Base-by-base conservation (phyloP, 2,888 invertebrate species). In the Pandemis cinnamomeana region DNA sequence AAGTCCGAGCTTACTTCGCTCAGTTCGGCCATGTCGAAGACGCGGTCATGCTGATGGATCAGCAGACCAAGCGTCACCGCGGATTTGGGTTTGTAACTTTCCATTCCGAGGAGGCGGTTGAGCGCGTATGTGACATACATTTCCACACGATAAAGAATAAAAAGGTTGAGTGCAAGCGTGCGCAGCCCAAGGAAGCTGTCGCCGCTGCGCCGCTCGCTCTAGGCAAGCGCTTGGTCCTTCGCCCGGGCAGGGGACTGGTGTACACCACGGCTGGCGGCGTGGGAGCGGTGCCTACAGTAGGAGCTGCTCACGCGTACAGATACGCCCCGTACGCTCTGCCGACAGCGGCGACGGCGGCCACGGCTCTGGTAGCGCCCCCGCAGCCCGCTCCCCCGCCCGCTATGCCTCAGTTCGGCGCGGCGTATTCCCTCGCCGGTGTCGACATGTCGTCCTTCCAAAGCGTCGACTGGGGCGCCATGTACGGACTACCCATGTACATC, bases 371-470 rank as follows among this genome's bases (percentile, higher is more conserved):
- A 89, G 95, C 83, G 88, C 96, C 80, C 86, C 96, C 81, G 88
- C 83, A 87, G 27, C 90, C 96, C 13, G 95, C 95, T n/a, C 95
- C 96, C 0, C 94, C 95, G 63, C 95, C 95, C 75, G 84, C 95
- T 11, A 91, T 95, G 77, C 96, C 96, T 5, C 95, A 95, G 83
- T 95, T 96, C 80, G 96, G 96, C 44, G 95, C 96, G 48, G 96
- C 96, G 83, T 98, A 98, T 93, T 97, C 97, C 81, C 95, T 98
- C 80, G 96, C 98, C 86, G 98, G 98, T 88, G 97, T 98, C 77
- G 98, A 98, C 93, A 98, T 98, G 98, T 97, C 97, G 77, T 97
- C 97, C 87, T 98, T 98, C 96, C 98, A 98, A 91, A 97, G 97
- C 76, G 97, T 98, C 81, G 98, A 98, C 92, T 98, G 98, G 98